phyloP scores from a whole-genome alignment of 2,888 invertebrate genomes.

The Cephus pygmeus region DNA sequence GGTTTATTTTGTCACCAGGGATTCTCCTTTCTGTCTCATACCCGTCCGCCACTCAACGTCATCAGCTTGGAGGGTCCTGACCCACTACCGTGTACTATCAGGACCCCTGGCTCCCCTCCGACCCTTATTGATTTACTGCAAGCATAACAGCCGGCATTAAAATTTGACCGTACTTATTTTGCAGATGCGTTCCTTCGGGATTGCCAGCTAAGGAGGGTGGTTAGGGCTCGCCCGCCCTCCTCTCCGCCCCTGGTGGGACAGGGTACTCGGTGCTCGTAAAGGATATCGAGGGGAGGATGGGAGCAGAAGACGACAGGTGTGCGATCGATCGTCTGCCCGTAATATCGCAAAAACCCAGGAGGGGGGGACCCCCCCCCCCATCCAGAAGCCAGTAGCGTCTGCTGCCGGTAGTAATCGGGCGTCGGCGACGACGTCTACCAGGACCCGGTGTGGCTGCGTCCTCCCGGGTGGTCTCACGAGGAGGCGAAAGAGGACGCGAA shows the following conservation, averaged over 20 bases:
- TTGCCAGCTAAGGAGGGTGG: background rate
- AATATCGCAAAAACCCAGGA: background rate
- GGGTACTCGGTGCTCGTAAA: background rate
- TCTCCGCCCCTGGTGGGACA: background rate
- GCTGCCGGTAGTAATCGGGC: background rate
- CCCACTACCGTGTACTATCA: background rate
- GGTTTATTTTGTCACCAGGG: conserved; percentile 2
- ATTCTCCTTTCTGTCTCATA: background rate
- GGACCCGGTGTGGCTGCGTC: background rate
- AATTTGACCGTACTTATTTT: conserved; percentile 30
- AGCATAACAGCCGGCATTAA: conserved; percentile 18
- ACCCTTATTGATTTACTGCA: conserved; percentile 21
- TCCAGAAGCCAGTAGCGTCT: background rate
- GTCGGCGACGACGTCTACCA: background rate
- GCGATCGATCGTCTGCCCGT: background rate
- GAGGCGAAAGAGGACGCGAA: too few species aligned
- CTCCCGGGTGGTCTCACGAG: background rate
- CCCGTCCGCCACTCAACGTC: conserved; percentile 4
- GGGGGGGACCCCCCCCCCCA: too few species aligned
- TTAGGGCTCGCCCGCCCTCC: background rate
- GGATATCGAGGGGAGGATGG: background rate
- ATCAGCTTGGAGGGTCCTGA: background rate
- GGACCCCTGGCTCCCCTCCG: background rate
- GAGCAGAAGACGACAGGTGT: background rate
- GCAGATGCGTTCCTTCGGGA: conserved; percentile 11